These are phyloP conservation scores for Paramacrobiotus metropolitanus DNA, from an alignment of 1,140 invertebrate species.

Conservation along the genomic window DNA sequence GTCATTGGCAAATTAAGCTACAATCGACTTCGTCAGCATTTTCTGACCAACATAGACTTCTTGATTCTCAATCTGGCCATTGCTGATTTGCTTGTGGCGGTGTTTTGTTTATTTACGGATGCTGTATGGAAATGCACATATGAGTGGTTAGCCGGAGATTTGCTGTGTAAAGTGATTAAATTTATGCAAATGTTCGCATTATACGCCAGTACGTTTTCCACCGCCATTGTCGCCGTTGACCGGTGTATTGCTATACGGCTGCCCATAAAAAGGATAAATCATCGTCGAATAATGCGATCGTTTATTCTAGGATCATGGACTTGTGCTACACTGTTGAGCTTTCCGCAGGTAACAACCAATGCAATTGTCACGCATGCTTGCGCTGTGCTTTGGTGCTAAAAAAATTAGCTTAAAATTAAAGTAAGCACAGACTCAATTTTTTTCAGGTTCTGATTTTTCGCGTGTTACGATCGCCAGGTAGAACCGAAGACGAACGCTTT, in stretches of 20 bases:
- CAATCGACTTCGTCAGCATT: neutral
- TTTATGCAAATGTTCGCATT: slow-evolving; percentile 45
- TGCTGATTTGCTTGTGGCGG: slow-evolving; percentile 47
- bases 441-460: neutral
- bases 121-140: slow-evolving; percentile 50
- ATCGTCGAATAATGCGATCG: neutral
- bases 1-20: neutral
- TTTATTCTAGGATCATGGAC: slow-evolving; percentile 33
- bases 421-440: neutral
- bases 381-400: neutral
- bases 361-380: neutral
- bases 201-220: slow-evolving; percentile 55
- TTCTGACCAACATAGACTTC: neutral
- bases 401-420: neutral
- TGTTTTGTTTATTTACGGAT: slow-evolving; percentile 52
- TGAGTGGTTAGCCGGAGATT: slow-evolving; percentile 48
- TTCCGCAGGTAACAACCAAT: slow-evolving; percentile 43
- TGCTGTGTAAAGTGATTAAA: slow-evolving; percentile 52
- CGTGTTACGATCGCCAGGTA: neutral
- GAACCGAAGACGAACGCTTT: neutral
- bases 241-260: slow-evolving; percentile 49
- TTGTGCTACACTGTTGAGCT: slow-evolving; percentile 40
- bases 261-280: slow-evolving; percentile 42
- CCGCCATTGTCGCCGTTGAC: slow-evolving; percentile 54
- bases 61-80: slow-evolving; percentile 16